Percentiles rank a stretch among this genome's conserved stretches.
phyloP scores from a whole-genome alignment of 2,113 vertebrate species.

The Rhineura floridana region DNA sequence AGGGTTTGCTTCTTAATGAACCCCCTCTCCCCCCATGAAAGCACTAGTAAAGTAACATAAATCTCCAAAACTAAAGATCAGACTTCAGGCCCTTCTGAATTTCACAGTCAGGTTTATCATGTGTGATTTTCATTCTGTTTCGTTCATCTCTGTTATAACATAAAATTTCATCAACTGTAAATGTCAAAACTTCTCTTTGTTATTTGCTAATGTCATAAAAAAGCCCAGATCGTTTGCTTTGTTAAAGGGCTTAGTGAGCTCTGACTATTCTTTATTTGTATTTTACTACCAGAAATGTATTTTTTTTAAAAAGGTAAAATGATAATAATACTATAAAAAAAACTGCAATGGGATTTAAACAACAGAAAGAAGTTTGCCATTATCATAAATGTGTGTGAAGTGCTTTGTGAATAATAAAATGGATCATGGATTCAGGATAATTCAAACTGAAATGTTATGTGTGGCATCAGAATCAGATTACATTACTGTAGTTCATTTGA shows the following conservation, averaged over 20 bases:
- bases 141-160: constrained; percentile 80
- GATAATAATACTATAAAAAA: constrained; percentile 73
- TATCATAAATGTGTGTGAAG: constrained; percentile 85
- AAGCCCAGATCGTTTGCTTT: constrained; percentile 81
- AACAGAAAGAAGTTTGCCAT: constrained; percentile 82
- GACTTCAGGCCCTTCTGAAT: constrained; percentile 53
- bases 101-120: constrained; percentile 72
- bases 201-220: constrained; percentile 87
- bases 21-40: constrained; percentile 10
- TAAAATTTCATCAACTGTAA: constrained; percentile 87
- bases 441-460: constrained; percentile 88
- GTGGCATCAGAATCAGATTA: constrained; percentile 86
- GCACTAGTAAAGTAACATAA: constrained; percentile 33
- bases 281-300: constrained; percentile 77
- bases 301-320: constrained; percentile 70
- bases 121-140: constrained; percentile 79
- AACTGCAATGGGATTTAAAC: constrained; percentile 84
- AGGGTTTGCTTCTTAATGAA: not conserved
- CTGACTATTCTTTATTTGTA: constrained; percentile 84
- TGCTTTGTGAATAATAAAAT: constrained; percentile 86
- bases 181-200: constrained; percentile 86
- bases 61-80: constrained; percentile 50
- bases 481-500: constrained; percentile 85
- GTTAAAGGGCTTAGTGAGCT: constrained; percentile 81
- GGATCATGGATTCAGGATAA: constrained; percentile 86